Percentiles rank a stretch among this genome's conserved stretches.
Conservation (phyloP, 1,140 invertebrate species). For the Brachionus plicatilis region DNA sequence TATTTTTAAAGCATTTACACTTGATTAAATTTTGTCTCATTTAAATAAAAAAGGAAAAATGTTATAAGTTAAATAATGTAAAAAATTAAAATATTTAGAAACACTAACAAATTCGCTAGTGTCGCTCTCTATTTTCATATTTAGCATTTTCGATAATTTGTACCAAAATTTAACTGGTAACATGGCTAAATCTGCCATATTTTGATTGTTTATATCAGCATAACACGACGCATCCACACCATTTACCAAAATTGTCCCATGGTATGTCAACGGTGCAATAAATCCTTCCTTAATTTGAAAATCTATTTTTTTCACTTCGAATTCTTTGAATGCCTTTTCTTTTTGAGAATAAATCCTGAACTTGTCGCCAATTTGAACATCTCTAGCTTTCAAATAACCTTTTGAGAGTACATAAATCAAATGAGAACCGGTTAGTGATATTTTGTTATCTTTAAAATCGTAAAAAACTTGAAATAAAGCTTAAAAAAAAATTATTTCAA, state of each 20-base stretch:
- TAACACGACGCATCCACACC: constrained; percentile 87
- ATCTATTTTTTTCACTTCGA: neutral
- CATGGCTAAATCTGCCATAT: constrained; percentile 65
- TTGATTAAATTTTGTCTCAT: neutral
- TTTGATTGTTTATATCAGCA: constrained; percentile 76
- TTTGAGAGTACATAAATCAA: constrained; percentile 18
- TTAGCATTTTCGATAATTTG: neutral
- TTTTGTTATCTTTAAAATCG: neutral
- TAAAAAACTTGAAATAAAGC: constrained; percentile 13
- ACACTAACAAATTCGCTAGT: neutral
- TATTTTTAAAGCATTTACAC: constrained; percentile 22
- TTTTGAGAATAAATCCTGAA: neutral
- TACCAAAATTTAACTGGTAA: constrained; percentile 15
- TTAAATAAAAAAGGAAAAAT: neutral
- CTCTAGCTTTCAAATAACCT: constrained; percentile 10
- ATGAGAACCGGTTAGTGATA: constrained; percentile 9
- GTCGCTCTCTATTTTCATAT: neutral
- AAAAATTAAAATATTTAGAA: neutral
- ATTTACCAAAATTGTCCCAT: constrained; percentile 82
- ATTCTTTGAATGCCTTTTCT: neutral
- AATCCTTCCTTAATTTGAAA: constrained; percentile 61
- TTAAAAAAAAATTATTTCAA: neutral
- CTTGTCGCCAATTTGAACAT: constrained; percentile 16
- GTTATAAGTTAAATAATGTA: neutral
- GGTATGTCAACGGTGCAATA: constrained; percentile 78